phyloP scores from a whole-genome alignment of 2,888 invertebrate genomes.

The Lasioglossum marginatum region DNA sequence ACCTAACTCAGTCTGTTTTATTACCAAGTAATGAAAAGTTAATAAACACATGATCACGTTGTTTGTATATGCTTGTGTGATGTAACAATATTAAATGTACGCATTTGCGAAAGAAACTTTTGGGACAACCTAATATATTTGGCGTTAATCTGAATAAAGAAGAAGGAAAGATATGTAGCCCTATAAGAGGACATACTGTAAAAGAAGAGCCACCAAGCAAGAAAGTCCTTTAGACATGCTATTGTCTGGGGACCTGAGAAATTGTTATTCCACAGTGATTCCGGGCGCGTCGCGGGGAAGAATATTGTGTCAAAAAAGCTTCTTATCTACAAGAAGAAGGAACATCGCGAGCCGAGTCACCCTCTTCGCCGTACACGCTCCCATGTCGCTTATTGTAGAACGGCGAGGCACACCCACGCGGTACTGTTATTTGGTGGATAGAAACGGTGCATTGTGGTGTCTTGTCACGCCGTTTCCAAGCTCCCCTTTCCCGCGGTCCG shows the following conservation, averaged over 20 bases:
- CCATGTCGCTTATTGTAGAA: neutral
- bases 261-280: neutral
- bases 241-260: neutral
- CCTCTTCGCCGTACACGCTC: neutral
- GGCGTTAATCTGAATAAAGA: too few relatives aligned
- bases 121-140: too few relatives aligned
- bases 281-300: neutral
- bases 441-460: constrained; percentile 56
- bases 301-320: neutral
- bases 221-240: neutral
- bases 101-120: too few relatives aligned
- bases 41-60: too few relatives aligned
- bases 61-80: too few relatives aligned
- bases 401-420: constrained; percentile 18
- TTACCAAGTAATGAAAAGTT: too few relatives aligned
- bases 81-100: too few relatives aligned
- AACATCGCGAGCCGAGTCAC: neutral
- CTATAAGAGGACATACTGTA: neutral
- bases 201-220: neutral
- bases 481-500: constrained; percentile 22
- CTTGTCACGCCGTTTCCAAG: constrained; percentile 55
- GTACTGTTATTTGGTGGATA: constrained; percentile 39
- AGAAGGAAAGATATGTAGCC: too few relatives aligned
- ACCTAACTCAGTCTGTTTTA: too few relatives aligned
- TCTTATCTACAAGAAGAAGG: neutral